Evolutionary conservation across 2,888 invertebrate species (phyloP).

Genomic region (Euclidia mi): DNA sequence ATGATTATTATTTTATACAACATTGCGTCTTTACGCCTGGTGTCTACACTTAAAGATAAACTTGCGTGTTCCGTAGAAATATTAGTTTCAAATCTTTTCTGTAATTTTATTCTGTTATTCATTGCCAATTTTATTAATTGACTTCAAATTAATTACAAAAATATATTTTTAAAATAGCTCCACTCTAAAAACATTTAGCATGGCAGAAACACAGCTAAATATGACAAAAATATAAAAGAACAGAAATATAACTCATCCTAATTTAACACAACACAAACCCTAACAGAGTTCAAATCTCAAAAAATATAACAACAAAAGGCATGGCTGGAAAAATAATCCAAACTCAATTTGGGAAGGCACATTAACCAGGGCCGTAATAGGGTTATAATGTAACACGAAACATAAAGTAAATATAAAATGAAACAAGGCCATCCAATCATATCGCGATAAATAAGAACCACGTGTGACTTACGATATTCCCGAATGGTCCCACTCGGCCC

Average conservation of each 20-base stretch:
- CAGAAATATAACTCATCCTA: not conserved
- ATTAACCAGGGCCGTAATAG: conserved; percentile 47
- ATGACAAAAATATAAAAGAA: too few relatives aligned
- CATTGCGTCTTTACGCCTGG: too few relatives aligned
- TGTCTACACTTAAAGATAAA: too few relatives aligned
- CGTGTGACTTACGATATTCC: conserved; percentile 51
- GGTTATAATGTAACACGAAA: conserved; percentile 44
- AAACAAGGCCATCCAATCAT: conserved; percentile 62
- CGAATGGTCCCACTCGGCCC: conserved; percentile 8
- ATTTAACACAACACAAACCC: conserved; percentile 14
- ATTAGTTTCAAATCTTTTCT: too few relatives aligned
- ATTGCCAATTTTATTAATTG: too few relatives aligned
- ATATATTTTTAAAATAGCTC: too few relatives aligned
- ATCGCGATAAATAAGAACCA: conserved; percentile 60
- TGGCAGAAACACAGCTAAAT: too few relatives aligned
- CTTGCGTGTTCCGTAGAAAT: too few relatives aligned
- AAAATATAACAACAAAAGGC: conserved; percentile 21
- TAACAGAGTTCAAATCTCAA: conserved; percentile 25
- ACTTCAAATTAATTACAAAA: too few relatives aligned
- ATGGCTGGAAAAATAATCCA: conserved; percentile 47
- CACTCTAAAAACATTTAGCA: too few relatives aligned
- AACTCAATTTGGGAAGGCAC: conserved; percentile 47
- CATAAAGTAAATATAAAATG: conserved; percentile 57
- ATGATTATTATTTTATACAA: conserved; percentile 6
- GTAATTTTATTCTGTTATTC: too few relatives aligned